A percentile compares a stretch with the other conserved stretches of the same genome.
Evolutionary conservation across 2,113 vertebrate species (phyloP).

Genomic region (Tylochromis polylepis): DNA sequence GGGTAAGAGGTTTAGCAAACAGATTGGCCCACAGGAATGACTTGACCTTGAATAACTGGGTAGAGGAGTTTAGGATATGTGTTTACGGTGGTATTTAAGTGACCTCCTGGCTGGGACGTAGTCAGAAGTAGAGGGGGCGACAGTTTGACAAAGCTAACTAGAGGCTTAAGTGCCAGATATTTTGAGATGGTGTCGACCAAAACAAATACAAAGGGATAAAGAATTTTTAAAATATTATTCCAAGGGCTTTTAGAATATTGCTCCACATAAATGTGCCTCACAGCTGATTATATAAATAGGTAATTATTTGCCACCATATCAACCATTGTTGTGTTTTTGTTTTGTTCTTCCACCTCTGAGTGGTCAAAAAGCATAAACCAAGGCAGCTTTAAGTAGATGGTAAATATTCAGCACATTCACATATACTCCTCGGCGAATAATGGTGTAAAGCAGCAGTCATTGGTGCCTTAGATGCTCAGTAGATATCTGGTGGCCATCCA

Average conservation of each 20-base stretch:
- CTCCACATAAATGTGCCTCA: not conserved
- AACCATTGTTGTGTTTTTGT: not conserved
- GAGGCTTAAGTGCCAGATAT: not conserved
- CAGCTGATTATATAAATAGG: not conserved
- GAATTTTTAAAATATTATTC: not conserved
- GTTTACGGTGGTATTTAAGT: not conserved
- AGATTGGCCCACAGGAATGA: not conserved
- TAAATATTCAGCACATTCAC: not conserved
- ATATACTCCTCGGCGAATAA: not conserved
- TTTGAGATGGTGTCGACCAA: not conserved
- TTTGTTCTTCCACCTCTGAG: not conserved
- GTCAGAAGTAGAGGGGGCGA: not conserved
- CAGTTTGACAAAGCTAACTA: not conserved
- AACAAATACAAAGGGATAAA: not conserved
- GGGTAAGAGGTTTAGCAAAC: not conserved
- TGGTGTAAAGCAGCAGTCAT: not conserved
- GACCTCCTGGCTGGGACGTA: not conserved
- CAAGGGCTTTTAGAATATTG: not conserved
- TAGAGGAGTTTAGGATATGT: not conserved
- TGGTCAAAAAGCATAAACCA: not conserved
- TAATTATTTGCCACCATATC: not conserved
- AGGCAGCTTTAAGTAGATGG: not conserved
- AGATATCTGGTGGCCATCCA: constrained; percentile 13
- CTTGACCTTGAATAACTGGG: not conserved
- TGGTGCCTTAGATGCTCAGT: not conserved